Evolutionary conservation across 2,113 vertebrate species (phyloP).

Genomic region (Pyrgilauda ruficollis): DNA sequence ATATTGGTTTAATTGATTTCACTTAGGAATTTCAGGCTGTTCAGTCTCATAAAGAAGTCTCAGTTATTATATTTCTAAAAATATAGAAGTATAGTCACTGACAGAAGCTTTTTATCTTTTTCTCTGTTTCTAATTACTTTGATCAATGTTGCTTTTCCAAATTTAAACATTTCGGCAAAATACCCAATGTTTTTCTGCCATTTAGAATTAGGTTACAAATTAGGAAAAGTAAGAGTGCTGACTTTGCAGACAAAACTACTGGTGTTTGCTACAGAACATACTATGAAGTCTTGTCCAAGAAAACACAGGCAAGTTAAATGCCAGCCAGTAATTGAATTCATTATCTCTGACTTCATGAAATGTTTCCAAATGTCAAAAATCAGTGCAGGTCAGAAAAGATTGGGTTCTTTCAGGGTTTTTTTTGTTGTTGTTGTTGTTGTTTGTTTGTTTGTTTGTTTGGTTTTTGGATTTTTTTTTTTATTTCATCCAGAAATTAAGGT

Average conservation of each 20-base stretch:
- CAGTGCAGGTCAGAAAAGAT: background rate
- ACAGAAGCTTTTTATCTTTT: background rate
- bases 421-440: too few relatives aligned
- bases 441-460: background rate
- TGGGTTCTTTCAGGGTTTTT: background rate
- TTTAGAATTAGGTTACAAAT: background rate
- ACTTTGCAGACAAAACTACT: background rate
- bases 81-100: background rate
- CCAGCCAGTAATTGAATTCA: background rate
- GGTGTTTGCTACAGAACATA: background rate
- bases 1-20: background rate
- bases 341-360: background rate
- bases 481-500: background rate
- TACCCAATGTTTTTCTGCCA: background rate
- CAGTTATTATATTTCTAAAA: constrained; percentile 2
- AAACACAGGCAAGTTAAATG: background rate
- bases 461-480: background rate
- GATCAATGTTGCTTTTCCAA: background rate
- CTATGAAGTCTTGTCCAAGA: background rate
- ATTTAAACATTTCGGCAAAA: background rate
- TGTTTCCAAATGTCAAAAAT: background rate
- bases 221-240: background rate
- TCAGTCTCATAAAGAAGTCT: background rate
- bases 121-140: background rate
- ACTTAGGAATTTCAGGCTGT: background rate